Evolutionary conservation across 1,140 invertebrate genomes (phyloP).

Genomic region (Calliphora vicina): DNA sequence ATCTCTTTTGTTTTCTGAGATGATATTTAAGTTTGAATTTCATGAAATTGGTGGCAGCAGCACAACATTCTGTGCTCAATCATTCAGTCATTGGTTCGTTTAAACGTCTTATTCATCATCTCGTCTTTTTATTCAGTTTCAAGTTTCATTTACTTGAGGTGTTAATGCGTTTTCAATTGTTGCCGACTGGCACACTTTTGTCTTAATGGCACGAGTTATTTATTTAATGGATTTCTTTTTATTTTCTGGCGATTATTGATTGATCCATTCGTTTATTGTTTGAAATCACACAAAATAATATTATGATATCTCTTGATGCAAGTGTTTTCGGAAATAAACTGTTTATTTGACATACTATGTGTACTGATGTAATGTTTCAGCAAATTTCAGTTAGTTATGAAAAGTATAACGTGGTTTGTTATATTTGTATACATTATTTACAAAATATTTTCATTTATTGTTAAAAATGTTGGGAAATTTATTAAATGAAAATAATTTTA

Average conservation of each 20-base stretch:
- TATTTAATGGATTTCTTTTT: neutral
- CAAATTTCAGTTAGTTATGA: too few relatives aligned
- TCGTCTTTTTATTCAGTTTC: too few relatives aligned
- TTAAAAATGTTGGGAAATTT: too few relatives aligned
- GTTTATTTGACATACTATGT: too few relatives aligned
- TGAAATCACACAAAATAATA: neutral
- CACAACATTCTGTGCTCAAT: neutral
- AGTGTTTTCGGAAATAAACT: too few relatives aligned
- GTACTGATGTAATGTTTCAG: too few relatives aligned
- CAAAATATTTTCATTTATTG: too few relatives aligned
- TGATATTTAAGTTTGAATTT: neutral
- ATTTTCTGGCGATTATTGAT: neutral
- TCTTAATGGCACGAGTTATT: neutral
- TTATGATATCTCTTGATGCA: neutral
- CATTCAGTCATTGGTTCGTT: neutral
- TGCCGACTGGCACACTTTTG: neutral
- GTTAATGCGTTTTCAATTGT: neutral
- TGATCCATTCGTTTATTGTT: neutral
- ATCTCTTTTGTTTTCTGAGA: neutral
- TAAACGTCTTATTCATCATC: too few relatives aligned
- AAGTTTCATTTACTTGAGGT: neutral
- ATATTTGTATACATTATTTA: too few relatives aligned
- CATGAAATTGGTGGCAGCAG: neutral
- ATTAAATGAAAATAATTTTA: too few relatives aligned
- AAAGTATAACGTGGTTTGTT: too few relatives aligned